Percentiles rank a stretch among this genome's conserved stretches.
Evolutionary conservation across 2,888 invertebrate genomes (phyloP).

Genomic region (Melieria omissa): DNA sequence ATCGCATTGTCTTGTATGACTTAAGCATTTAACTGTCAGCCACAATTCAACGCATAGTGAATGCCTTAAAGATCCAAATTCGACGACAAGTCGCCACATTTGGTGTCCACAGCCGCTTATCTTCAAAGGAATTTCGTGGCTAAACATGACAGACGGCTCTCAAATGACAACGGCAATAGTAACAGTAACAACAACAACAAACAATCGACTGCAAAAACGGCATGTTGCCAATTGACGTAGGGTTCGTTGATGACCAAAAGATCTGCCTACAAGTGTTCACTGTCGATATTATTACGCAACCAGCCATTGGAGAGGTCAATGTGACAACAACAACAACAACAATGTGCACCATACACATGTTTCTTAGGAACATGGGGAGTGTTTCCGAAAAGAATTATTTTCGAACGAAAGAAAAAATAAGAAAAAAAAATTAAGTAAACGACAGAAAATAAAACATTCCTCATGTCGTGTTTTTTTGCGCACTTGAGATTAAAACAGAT

Average conservation of each 20-base stretch:
- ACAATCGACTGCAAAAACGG: neutral
- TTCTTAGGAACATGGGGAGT: neutral
- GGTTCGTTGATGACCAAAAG: conserved; percentile 26
- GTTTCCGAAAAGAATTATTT: neutral
- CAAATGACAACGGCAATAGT: conserved; percentile 30
- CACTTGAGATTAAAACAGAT: conserved; percentile 32
- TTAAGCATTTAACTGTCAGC: too few species aligned
- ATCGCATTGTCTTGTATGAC: too few species aligned
- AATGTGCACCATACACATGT: neutral
- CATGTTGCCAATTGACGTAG: conserved; percentile 7
- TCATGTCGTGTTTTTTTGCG: conserved; percentile 18
- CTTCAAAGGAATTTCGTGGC: conserved; percentile 34
- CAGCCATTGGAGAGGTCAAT: conserved; percentile 15
- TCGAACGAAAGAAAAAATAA: neutral
- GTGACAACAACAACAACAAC: neutral
- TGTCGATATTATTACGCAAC: conserved; percentile 37
- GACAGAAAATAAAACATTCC: conserved; percentile 15
- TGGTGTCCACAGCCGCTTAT: conserved; percentile 22
- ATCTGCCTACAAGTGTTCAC: conserved; percentile 33
- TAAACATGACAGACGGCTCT: conserved; percentile 37
- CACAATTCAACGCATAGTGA: too few species aligned
- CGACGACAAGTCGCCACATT: too few species aligned
- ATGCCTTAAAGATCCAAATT: too few species aligned
- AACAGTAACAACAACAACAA: conserved; percentile 5
- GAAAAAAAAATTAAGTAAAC: conserved; percentile 11